A percentile compares a stretch with the other conserved stretches of the same genome.
Conservation (phyloP, 2,888 invertebrate species). For the Heliconius cydno region DNA sequence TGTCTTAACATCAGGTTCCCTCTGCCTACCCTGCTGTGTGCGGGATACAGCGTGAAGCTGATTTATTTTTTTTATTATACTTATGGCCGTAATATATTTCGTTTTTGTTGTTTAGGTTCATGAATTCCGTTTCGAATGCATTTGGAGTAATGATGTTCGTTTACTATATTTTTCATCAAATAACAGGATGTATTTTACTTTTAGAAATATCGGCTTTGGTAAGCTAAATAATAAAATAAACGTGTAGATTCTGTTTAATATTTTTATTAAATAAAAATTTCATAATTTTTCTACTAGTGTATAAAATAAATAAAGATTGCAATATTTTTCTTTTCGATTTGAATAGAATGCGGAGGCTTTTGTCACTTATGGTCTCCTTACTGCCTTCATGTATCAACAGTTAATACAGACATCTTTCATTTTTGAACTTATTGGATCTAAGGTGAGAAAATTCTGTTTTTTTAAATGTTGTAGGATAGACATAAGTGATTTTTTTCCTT, state of each 20-base stretch:
- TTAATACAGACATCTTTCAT: slow-evolving; percentile 54
- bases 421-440: slow-evolving; percentile 53
- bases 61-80: no score
- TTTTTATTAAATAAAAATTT: no score
- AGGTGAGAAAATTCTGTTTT: slow-evolving; percentile 49
- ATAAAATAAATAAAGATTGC: background rate
- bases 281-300: no score
- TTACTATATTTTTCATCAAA: slow-evolving; percentile 44
- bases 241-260: background rate
- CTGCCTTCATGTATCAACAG: slow-evolving; percentile 50
- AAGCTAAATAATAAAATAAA: background rate
- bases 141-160: slow-evolving; percentile 44
- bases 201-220: slow-evolving; percentile 45
- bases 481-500: no score
- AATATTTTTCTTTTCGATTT: background rate
- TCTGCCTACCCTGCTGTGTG: no score
- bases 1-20: no score
- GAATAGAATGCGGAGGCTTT: slow-evolving; percentile 41
- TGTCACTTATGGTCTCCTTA: slow-evolving; percentile 47
- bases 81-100: no score
- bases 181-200: slow-evolving; percentile 45
- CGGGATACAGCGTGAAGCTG: no score
- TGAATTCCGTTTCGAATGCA: slow-evolving; percentile 28
- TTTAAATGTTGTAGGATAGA: background rate
- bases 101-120: slow-evolving; percentile 13